Evolutionary conservation across 2,888 invertebrate genomes (phyloP).

Genomic region (Adineta ricciae): DNA sequence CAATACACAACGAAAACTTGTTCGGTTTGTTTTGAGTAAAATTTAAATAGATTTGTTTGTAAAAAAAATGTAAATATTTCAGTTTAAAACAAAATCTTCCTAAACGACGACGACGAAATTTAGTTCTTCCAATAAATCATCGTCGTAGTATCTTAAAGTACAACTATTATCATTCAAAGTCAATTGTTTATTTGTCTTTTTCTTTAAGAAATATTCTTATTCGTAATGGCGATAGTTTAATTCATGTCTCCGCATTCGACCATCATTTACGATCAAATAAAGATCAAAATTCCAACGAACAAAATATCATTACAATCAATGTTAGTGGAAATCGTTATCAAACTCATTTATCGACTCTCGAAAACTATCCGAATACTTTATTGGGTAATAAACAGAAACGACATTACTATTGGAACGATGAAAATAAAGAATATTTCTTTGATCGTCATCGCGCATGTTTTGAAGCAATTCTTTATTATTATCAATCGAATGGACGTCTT

Average conservation of each 20-base stretch:
- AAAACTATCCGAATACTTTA: conserved; percentile 44
- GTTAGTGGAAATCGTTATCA: conserved; percentile 46
- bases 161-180: not conserved
- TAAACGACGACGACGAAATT: not conserved
- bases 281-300: not conserved
- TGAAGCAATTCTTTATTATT: conserved; percentile 46
- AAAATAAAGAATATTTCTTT: conserved; percentile 44
- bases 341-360: conserved; percentile 45
- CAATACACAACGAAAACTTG: no score
- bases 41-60: not conserved
- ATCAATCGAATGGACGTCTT: conserved; percentile 50
- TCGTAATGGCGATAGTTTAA: not conserved
- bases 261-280: not conserved
- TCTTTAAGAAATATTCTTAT: not conserved
- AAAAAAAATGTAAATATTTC: not conserved
- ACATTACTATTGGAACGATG: conserved; percentile 41
- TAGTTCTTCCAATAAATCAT: not conserved
- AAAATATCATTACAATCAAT: conserved; percentile 37
- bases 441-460: conserved; percentile 47
- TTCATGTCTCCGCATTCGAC: not conserved
- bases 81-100: not conserved
- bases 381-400: conserved; percentile 43
- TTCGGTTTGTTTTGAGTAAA: not conserved
- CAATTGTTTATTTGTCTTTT: not conserved
- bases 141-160: not conserved